Evolutionary conservation across 1,140 invertebrate genomes (phyloP).

Genomic region (Drosophila albomicans): DNA sequence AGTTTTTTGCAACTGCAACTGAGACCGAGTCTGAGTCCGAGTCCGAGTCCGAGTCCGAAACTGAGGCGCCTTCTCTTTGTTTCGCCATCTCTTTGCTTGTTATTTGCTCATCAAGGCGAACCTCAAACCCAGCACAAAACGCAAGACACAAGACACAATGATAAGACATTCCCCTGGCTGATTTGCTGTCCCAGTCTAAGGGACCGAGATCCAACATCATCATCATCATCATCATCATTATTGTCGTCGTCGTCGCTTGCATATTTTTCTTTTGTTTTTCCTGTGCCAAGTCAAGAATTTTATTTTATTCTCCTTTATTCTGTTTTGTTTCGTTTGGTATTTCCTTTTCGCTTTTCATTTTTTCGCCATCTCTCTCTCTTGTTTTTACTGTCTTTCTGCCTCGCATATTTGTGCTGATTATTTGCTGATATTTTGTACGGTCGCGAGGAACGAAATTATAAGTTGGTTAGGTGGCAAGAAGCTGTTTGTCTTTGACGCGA

Average conservation of each 20-base stretch:
- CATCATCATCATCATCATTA: too few relatives aligned
- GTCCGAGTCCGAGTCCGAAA: background rate
- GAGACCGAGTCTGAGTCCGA: too few relatives aligned
- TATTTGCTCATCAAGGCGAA: slow-evolving; percentile 33
- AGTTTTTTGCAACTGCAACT: slow-evolving; percentile 11
- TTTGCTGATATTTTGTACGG: slow-evolving; percentile 18
- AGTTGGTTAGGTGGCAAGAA: slow-evolving; percentile 30
- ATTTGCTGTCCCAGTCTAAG: slow-evolving; percentile 21
- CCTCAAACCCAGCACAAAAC: background rate
- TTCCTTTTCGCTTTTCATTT: slow-evolving; percentile 43
- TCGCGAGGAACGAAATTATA: slow-evolving; percentile 19
- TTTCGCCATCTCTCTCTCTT: slow-evolving; percentile 13
- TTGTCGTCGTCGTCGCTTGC: slow-evolving; percentile 41
- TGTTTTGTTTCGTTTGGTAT: slow-evolving; percentile 51
- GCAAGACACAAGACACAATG: slow-evolving; percentile 1
- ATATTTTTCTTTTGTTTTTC: slow-evolving; percentile 62
- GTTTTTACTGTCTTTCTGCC: background rate
- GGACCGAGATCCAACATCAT: background rate
- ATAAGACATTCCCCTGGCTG: slow-evolving; percentile 37
- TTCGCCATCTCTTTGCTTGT: slow-evolving; percentile 4
- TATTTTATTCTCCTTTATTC: slow-evolving; percentile 38
- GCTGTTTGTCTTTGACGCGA: slow-evolving; percentile 10
- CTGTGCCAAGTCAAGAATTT: slow-evolving; percentile 57
- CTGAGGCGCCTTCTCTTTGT: background rate
- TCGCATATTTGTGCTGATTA: slow-evolving; percentile 44